Percentiles rank a stretch among this genome's conserved stretches.
Evolutionary conservation across 2,888 invertebrate species (phyloP).

Genomic region (Eurytoma californica): DNA sequence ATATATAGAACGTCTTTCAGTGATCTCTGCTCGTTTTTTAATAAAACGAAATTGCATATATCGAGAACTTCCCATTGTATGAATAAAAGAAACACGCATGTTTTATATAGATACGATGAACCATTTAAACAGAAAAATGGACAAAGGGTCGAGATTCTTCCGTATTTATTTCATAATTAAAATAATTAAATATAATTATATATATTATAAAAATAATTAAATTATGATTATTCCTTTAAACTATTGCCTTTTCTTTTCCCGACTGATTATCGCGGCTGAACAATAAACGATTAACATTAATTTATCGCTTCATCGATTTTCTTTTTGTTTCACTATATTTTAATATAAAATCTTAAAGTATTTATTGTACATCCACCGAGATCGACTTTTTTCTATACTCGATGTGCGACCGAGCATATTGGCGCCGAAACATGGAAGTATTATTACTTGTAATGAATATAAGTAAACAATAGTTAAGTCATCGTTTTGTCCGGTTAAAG

Average conservation of each 20-base stretch:
- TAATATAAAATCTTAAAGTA: background rate
- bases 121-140: constrained; percentile 3
- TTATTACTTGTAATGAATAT: constrained; percentile 4
- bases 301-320: constrained; percentile 26
- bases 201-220: background rate
- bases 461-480: constrained; percentile 4
- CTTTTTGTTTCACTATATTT: constrained; percentile 13
- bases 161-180: background rate
- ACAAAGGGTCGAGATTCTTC: background rate
- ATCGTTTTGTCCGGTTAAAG: constrained; percentile 32
- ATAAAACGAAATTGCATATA: constrained; percentile 22
- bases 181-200: too few species aligned
- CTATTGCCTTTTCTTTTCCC: background rate
- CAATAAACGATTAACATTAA: background rate
- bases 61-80: constrained; percentile 2
- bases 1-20: constrained; percentile 22
- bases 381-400: constrained; percentile 13
- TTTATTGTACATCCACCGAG: background rate
- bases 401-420: background rate
- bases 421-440: constrained; percentile 22
- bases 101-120: background rate
- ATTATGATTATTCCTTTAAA: background rate
- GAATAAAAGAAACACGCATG: too few species aligned
- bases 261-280: constrained; percentile 14
- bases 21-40: constrained; percentile 23